Evolutionary conservation across 2,797 vertebrate species (phyloP), one percentile per base, ranked within the genome.

Genomic region (Sphaeramia orbicularis): DNA sequence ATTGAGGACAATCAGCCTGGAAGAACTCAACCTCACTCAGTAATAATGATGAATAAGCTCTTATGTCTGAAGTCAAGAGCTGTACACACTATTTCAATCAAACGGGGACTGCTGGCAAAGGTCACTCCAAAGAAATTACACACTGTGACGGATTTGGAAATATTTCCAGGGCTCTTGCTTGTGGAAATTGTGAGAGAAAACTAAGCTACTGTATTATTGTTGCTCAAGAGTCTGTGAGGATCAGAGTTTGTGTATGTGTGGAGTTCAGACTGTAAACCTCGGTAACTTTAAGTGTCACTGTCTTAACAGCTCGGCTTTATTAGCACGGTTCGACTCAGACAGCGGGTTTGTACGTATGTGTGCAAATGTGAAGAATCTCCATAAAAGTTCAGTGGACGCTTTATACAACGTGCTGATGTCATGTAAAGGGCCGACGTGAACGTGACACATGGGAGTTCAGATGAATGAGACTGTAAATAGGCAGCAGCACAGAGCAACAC

Each of bases 401-500:
- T n/a, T n/a, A n/a, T n/a, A n/a, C n/a, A n/a, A n/a, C n/a, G n/a
- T n/a, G n/a, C n/a, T n/a, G n/a, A n/a, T 37, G 43, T 6, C 37
- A 9, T 38, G 37, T 37, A 38, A 38, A 38, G 2, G 10, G 10
- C 37, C 38, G n/a, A 49, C 41, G 47, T 55, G 51, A 50, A 54
- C 18, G 43, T 58, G 41, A 19, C 50, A 24, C 51, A 58, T 38
- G 57, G 4, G 41, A 54, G 72, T 73, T 56, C 41, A 40, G 47
- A 74, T 62, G 63, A 74, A 80, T 42, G 68, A 55, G 61, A 71
- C 45, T 54, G 50, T 55, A 43, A 80, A 83, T n/a, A 43, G 40
- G 38, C 56, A 63, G 45, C 57, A 75, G 50, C 64, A 43, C 15
- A 41, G 51, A 78, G 50, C 30, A 65, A 38, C 36, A 13, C 55